A percentile compares a stretch with the other conserved stretches of the same genome.
These are phyloP conservation scores for Chymomyza costata DNA, from an alignment of 1,140 invertebrate genomes.

Conservation along the genomic window DNA sequence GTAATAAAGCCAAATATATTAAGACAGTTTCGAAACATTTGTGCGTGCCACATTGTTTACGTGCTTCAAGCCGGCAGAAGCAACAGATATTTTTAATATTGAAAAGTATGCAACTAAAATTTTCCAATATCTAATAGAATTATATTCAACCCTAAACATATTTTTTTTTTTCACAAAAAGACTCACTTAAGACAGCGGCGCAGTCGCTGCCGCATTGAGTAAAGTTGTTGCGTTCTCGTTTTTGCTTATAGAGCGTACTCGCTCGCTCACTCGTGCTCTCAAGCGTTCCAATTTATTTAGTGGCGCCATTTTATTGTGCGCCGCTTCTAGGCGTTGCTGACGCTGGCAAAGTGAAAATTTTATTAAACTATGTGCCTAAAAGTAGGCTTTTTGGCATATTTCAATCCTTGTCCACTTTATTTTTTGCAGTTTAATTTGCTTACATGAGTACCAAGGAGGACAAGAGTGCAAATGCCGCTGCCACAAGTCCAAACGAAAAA, in stretches of 20 bases:
- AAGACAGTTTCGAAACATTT: too few relatives aligned
- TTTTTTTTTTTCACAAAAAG: too few relatives aligned
- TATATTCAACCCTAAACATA: too few relatives aligned
- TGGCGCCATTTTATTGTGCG: slow-evolving; percentile 53
- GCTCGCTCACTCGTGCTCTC: slow-evolving; percentile 44
- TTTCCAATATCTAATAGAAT: too few relatives aligned
- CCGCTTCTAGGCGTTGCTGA: slow-evolving; percentile 73
- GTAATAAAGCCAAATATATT: too few relatives aligned
- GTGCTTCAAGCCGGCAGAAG: slow-evolving; percentile 36
- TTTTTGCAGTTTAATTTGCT: background rate
- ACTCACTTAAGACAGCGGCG: too few relatives aligned
- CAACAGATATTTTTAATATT: slow-evolving; percentile 49
- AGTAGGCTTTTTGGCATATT: slow-evolving; percentile 40
- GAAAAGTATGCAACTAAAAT: slow-evolving; percentile 47
- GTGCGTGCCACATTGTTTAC: too few relatives aligned
- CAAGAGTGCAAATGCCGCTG: slow-evolving; percentile 25
- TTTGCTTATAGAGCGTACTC: slow-evolving; percentile 31
- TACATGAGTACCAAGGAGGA: slow-evolving; percentile 39
- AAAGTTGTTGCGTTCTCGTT: slow-evolving; percentile 46
- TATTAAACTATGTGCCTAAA: slow-evolving; percentile 56
- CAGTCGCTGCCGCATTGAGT: slow-evolving; percentile 30
- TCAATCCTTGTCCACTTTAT: slow-evolving; percentile 35
- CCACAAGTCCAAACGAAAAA: background rate
- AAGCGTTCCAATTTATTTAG: too few relatives aligned
- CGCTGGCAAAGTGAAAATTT: slow-evolving; percentile 51